Evolutionary conservation across 2,113 vertebrate genomes (phyloP), one percentile per base, ranked within the genome.

Genomic region (Ptyas mucosa): DNA sequence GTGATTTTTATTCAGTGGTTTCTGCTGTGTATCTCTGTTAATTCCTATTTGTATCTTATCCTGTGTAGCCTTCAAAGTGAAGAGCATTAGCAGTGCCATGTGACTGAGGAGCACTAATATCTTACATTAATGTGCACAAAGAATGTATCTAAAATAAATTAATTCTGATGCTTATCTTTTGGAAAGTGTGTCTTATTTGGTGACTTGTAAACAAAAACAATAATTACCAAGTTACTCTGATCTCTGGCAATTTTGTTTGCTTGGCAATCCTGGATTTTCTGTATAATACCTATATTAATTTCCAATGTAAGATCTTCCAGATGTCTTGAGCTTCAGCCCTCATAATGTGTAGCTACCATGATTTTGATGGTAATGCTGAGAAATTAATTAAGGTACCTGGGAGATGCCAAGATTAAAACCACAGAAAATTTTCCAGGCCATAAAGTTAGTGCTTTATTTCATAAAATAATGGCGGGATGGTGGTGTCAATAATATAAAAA

Each of bases 31-130:
- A 61, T 91, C 52, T 94, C 87, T 88, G 24, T 94, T 91, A 64
- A 5, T 91, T 92, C 89, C 94, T 88, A 91, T 87, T 91, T 89
- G 14, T 75, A 51, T 93, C 64, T 93, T 94, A 87, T 57, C 61
- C 7, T 4, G 85, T 94, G 93, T 95, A 88, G 89, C 95, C 93
- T 39, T 34, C 26, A 61, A 94, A 96, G 95, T 86, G 89, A 85
- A 34, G 95, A 94, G 0, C 95, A 92, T 55, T 91, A 93, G 93
- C 95, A 95, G 95, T 69, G 93, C 95, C 46, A 23, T 57, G 95
- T 23, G 95, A 8, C 93, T 7, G 91, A 54, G 92, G 87, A 69
- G 29, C 1, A 89, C 94, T 95, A 95, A 10, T 91, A 95, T 94
- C 91, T 90, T 88, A 92, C n/a, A 0, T 43, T 7, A 20, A 51